phyloP scores from a whole-genome alignment of 1,140 invertebrate species.

The Mesaphorura yosii region DNA sequence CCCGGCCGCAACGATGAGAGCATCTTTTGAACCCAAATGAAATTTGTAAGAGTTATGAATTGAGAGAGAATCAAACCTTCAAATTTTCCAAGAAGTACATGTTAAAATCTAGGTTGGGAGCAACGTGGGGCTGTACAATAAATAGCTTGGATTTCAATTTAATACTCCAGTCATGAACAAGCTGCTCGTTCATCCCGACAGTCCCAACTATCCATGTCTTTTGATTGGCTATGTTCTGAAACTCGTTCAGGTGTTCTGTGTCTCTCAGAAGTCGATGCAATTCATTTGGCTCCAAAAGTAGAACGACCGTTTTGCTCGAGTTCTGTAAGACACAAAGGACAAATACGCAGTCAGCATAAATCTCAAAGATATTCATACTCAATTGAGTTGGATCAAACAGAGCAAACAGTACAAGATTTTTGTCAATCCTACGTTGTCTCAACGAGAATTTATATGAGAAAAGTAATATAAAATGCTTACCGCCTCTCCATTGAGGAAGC shows the following conservation, averaged over 20 bases:
- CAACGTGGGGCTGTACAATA: conserved; percentile 27
- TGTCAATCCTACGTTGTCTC: too few species aligned
- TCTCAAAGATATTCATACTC: too few species aligned
- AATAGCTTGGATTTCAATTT: conserved; percentile 23
- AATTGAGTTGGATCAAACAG: too few species aligned
- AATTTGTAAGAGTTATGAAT: background rate
- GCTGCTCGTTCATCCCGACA: conserved; percentile 23
- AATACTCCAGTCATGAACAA: conserved; percentile 23
- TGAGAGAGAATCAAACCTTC: conserved; percentile 9
- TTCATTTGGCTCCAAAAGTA: conserved; percentile 25
- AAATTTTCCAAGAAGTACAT: conserved; percentile 18
- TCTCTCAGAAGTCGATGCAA: conserved; percentile 23
- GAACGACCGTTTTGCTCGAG: conserved; percentile 21
- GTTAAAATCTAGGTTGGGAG: conserved; percentile 23
- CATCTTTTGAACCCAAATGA: too few species aligned
- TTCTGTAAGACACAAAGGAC: too few species aligned
- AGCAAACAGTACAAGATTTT: too few species aligned
- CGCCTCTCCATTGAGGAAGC: conserved; percentile 26
- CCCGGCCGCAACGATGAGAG: too few species aligned
- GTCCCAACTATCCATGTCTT: conserved; percentile 30
- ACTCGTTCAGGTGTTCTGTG: conserved; percentile 5
- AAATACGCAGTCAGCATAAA: too few species aligned
- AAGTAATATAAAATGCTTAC: conserved; percentile 15
- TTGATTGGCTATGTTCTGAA: conserved; percentile 13
- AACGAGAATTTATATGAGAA: background rate